Evolutionary conservation across 2,113 vertebrate genomes (phyloP).

Genomic region (Catharus minimus): DNA sequence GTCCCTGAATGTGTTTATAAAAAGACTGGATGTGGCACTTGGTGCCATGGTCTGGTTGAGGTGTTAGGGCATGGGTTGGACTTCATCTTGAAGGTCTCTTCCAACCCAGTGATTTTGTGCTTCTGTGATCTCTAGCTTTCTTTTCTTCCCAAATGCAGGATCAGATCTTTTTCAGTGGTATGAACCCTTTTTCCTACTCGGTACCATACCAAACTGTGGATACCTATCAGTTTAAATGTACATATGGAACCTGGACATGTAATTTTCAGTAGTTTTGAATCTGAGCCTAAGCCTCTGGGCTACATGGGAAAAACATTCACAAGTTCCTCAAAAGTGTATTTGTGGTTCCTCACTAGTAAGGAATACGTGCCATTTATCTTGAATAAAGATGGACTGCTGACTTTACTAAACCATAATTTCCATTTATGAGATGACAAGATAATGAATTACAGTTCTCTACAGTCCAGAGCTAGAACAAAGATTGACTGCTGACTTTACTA

Average conservation of each 20-base stretch:
- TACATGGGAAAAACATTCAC: neutral
- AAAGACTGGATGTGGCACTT: neutral
- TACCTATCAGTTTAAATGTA: neutral
- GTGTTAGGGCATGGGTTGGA: neutral
- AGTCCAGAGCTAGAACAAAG: neutral
- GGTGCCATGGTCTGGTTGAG: neutral
- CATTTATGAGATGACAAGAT: neutral
- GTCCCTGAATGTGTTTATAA: neutral
- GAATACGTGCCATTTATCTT: neutral
- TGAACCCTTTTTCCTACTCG: neutral
- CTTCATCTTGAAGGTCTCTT: neutral
- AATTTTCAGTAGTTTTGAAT: neutral
- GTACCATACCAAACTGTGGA: neutral
- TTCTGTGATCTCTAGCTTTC: neutral
- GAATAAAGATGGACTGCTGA: neutral
- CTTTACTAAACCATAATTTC: neutral
- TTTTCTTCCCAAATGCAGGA: neutral
- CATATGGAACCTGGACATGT: neutral
- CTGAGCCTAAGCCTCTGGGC: neutral
- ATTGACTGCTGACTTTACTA: neutral
- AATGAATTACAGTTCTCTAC: neutral
- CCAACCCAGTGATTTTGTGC: neutral
- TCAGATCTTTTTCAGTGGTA: neutral
- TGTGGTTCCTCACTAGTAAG: neutral
- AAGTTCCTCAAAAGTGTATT: neutral